Evolutionary conservation across 92 coral and sea anemone genomes (phyloP).

Genomic region (Zoanthus solanderi): DNA sequence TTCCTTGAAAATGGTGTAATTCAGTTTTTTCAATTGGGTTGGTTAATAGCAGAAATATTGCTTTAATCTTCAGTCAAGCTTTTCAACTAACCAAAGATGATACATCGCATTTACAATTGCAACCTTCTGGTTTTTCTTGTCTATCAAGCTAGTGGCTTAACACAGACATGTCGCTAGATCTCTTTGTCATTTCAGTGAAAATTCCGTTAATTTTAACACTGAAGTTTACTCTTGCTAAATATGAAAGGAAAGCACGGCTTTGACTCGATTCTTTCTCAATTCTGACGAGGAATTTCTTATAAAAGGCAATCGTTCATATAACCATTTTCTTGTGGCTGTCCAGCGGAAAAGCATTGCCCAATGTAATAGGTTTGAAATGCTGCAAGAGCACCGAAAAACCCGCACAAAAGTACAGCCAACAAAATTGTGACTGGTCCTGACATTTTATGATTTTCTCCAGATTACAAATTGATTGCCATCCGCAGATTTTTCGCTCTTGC

Average conservation of each 20-base stretch:
- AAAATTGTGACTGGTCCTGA: constrained; percentile 84
- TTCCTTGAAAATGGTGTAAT: not conserved
- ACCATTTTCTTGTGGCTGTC: constrained; percentile 96
- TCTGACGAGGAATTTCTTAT: not conserved
- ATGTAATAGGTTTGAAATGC: constrained; percentile 95
- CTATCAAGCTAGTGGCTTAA: not conserved
- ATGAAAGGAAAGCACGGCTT: not conserved
- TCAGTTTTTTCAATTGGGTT: not conserved
- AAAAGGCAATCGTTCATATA: constrained; percentile 58
- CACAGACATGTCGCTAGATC: too few species aligned
- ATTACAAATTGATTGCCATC: not conserved
- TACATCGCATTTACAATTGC: not conserved
- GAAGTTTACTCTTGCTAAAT: not conserved
- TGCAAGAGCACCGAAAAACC: constrained; percentile 90
- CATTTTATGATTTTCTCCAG: constrained; percentile 31
- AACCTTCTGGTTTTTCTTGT: not conserved
- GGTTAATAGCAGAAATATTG: not conserved
- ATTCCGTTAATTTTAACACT: not conserved
- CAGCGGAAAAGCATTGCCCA: constrained; percentile 92
- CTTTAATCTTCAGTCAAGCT: not conserved
- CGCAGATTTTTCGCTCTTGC: not conserved
- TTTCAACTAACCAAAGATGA: not conserved
- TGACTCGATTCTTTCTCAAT: not conserved
- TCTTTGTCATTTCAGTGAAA: not conserved
- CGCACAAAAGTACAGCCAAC: constrained; percentile 84